A percentile compares a stretch with the other conserved stretches of the same genome.
These are phyloP conservation scores for Pseudomyrmex sp. DNA, from an alignment of 1,140 invertebrate species.

Conservation along the genomic window DNA sequence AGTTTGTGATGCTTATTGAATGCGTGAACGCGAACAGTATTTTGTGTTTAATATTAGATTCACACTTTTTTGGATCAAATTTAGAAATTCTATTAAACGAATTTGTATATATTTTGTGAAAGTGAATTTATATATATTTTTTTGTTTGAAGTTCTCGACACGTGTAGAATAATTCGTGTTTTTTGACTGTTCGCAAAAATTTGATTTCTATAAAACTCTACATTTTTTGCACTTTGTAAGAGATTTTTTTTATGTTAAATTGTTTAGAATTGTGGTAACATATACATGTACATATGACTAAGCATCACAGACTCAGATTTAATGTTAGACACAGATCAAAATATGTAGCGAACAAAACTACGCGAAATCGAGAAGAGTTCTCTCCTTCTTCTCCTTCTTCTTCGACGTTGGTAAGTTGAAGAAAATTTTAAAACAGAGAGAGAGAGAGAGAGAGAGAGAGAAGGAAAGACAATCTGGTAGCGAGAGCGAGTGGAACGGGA, in stretches of 20 bases:
- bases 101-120: background rate
- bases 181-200: background rate
- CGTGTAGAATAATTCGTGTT: background rate
- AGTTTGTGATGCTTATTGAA: slow-evolving; percentile 32
- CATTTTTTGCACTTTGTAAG: too few relatives aligned
- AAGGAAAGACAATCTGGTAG: slow-evolving; percentile 25
- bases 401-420: slow-evolving; percentile 46
- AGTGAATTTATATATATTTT: slow-evolving; percentile 1
- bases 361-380: slow-evolving; percentile 16
- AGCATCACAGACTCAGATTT: slow-evolving; percentile 38
- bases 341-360: slow-evolving; percentile 27
- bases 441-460: slow-evolving; percentile 48
- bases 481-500: slow-evolving; percentile 65
- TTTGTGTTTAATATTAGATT: too few relatives aligned
- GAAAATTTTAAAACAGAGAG: slow-evolving; percentile 28
- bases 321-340: background rate
- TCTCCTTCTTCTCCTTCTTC: slow-evolving; percentile 18
- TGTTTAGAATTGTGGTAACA: too few relatives aligned
- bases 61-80: background rate
- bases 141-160: background rate
- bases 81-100: background rate
- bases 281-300: background rate
- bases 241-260: background rate
- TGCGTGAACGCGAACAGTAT: too few relatives aligned
- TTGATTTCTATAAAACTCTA: background rate